Evolutionary conservation across 2,888 invertebrate species (phyloP), one percentile per base, ranked within the genome.

Genomic region (Cryptus viduatorius): DNA sequence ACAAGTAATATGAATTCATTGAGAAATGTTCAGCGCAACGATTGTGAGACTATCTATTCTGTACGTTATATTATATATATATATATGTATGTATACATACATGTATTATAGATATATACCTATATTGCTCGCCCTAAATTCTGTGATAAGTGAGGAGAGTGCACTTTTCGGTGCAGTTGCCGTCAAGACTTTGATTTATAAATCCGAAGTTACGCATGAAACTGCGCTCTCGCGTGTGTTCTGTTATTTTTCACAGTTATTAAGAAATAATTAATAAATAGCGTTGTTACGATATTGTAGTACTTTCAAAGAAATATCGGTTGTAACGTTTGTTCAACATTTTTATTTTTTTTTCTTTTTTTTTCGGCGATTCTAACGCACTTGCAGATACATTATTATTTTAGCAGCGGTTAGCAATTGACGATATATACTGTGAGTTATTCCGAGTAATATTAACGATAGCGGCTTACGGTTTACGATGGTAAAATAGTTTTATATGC

Each of bases 81-180:
- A 56, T 14, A 64, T 46, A 48, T 31, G 46, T 37, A 69, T 75
- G 16, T 19, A 59, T 44, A 59, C 56, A 68, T 37, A 37, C 37
- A 53, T 46, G 31, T 77, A 59, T 19, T 59, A 50, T 56, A 53
- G 59, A 46, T 80, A 69, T 19, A 78, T 77, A n/a, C n/a, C n/a
- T n/a, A 72, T 76, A 71, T 77, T 67, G 50, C 64, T 79, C 76
- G 75, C 71, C 79, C 71, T 65, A 59, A 65, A 83, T 81, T 86
- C 79, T 83, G 83, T 85, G 85, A 85, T 85, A 79, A 83, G 78
- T 67, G 75, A 82, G 48, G 59, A 75, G 29, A 71, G 64, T 64
- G 76, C 46, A 64, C 65, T 61, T 69, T 73, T 64, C n/a, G 65
- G 50, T 71, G 73, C 71, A 79, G 73, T 72, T 37, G 14, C 12